Conservation (phyloP, 2,113 vertebrate genomes). For the Vulpes ferrilata region DNA sequence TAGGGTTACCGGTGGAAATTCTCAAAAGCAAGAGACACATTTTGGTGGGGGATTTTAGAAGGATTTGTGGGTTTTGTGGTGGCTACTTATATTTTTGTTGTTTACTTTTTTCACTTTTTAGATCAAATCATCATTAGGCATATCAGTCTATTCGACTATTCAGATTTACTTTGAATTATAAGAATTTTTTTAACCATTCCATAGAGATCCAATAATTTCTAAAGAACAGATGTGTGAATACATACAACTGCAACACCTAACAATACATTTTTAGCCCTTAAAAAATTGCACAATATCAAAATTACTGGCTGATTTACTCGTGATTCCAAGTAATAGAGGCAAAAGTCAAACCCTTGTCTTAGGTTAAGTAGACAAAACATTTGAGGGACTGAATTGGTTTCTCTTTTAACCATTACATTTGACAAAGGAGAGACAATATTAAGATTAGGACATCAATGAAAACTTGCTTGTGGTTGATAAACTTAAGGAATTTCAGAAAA, state of each 20-base stretch:
- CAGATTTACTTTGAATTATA: not conserved
- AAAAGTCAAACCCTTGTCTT: conserved; percentile 6
- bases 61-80: not conserved
- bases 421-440: not conserved
- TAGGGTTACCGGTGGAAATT: not conserved
- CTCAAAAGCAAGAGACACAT: not conserved
- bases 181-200: conserved; percentile 1
- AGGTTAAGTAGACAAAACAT: not conserved
- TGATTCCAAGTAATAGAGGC: not conserved
- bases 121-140: not conserved
- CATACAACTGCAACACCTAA: not conserved
- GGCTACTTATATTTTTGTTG: not conserved
- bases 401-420: not conserved
- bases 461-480: not conserved
- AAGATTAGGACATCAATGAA: conserved; percentile 37
- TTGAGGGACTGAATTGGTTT: not conserved
- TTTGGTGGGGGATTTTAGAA: not conserved
- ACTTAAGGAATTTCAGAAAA: conserved; percentile 8
- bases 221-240: not conserved
- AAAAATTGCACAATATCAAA: not conserved
- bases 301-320: not conserved
- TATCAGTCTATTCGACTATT: not conserved
- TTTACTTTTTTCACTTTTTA: conserved; percentile 48
- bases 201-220: not conserved
- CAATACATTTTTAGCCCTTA: not conserved